A percentile compares a stretch with the other conserved stretches of the same genome.
These are phyloP conservation scores for Agrotis puta DNA, from an alignment of 2,888 invertebrate genomes.

Conservation along the genomic window DNA sequence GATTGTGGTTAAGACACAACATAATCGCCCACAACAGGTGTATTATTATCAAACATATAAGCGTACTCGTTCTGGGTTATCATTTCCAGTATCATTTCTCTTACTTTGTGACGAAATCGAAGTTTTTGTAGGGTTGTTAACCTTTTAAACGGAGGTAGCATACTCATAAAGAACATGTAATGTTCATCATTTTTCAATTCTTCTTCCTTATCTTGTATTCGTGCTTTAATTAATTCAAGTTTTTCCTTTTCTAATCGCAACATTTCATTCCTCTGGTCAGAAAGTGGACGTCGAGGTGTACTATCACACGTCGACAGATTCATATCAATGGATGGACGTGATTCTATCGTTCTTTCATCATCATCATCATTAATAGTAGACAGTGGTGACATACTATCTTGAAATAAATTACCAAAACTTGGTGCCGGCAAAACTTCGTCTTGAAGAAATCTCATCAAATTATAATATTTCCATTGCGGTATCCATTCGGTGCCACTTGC, in stretches of 20 bases:
- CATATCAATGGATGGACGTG: too few species aligned
- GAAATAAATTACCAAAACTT: too few species aligned
- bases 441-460: slow-evolving; percentile 29
- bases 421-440: slow-evolving; percentile 21
- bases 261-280: slow-evolving; percentile 21
- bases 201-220: slow-evolving; percentile 1
- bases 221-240: slow-evolving; percentile 14
- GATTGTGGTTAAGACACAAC: too few species aligned
- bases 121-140: slow-evolving; percentile 22
- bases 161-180: slow-evolving; percentile 22
- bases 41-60: too few species aligned
- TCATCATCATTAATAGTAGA: too few species aligned
- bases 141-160: slow-evolving; percentile 20
- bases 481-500: slow-evolving; percentile 34
- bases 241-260: slow-evolving; percentile 17
- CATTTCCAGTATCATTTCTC: too few species aligned
- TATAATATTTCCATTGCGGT: slow-evolving; percentile 40
- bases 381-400: too few species aligned
- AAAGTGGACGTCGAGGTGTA: too few species aligned
- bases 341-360: slow-evolving; percentile 19
- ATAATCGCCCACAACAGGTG: too few species aligned
- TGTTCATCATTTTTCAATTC: slow-evolving; percentile 18
- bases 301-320: too few species aligned
- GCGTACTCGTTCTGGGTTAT: too few species aligned
- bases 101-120: slow-evolving; percentile 19